These are phyloP conservation scores for Catostylus mosaicus DNA, from an alignment of 30 jellyfish, hydroid and myxozoan genomes.

Conservation along the genomic window DNA sequence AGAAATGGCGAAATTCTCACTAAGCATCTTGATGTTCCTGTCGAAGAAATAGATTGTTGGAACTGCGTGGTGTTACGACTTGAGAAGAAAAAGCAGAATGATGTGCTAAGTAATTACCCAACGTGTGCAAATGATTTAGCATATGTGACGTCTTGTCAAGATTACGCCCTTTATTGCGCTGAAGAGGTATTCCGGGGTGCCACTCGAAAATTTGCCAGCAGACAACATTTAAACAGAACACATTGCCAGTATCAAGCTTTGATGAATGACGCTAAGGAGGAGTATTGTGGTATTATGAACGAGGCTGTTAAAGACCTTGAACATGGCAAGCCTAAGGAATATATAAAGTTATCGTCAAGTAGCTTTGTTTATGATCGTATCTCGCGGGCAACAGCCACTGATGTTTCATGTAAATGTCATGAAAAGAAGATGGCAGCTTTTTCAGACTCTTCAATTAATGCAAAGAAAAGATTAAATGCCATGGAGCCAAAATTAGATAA, in stretches of 20 bases:
- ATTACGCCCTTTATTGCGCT: conserved; percentile 43
- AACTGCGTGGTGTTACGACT: conserved; percentile 54
- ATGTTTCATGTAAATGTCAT: conserved; percentile 38
- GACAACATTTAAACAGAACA: neutral
- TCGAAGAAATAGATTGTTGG: conserved; percentile 47
- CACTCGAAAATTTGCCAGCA: conserved; percentile 13
- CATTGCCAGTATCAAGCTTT: conserved; percentile 24
- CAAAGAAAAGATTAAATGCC: too few relatives aligned
- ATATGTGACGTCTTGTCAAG: conserved; percentile 1
- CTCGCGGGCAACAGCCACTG: neutral
- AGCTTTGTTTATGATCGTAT: conserved; percentile 36
- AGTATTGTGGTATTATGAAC: conserved; percentile 28
- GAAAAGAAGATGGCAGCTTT: neutral
- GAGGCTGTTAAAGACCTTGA: conserved; percentile 43
- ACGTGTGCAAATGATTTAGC: conserved; percentile 17
- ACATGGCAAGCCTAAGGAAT: neutral
- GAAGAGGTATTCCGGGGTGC: conserved; percentile 30
- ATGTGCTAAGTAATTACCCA: conserved; percentile 15
- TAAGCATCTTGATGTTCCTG: conserved; percentile 25
- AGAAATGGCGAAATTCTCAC: conserved; percentile 29
- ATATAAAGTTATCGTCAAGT: conserved; percentile 3
- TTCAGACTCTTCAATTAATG: neutral
- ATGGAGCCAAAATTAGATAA: neutral
- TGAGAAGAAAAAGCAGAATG: conserved; percentile 20
- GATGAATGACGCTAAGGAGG: conserved; percentile 26